phyloP scores from a whole-genome alignment of 2,888 invertebrate species.

The Cerastoderma edule region DNA sequence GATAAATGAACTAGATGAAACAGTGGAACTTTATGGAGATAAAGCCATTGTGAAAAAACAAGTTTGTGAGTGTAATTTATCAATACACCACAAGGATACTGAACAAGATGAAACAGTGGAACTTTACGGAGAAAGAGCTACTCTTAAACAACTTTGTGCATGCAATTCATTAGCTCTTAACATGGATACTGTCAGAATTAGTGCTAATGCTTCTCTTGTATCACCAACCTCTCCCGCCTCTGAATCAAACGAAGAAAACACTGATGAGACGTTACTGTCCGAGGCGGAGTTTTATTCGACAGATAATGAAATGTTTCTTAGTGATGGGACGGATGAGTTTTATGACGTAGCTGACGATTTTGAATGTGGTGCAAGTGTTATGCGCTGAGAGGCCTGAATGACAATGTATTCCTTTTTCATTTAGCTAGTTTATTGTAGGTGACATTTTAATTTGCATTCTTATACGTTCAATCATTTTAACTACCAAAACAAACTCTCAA shows the following conservation, averaged over 20 bases:
- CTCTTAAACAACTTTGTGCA: too few species aligned
- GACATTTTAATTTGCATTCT: not conserved
- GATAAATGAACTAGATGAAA: not conserved
- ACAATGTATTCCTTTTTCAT: not conserved
- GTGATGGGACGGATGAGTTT: slow-evolving; percentile 13
- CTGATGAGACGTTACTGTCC: not conserved
- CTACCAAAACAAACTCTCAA: not conserved
- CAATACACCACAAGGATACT: too few species aligned
- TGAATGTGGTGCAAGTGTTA: not conserved
- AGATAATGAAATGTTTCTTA: slow-evolving; percentile 4
- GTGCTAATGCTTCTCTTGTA: not conserved
- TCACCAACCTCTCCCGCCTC: not conserved
- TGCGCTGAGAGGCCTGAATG: not conserved
- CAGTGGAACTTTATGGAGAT: not conserved
- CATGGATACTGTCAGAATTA: not conserved
- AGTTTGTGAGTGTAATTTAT: too few species aligned
- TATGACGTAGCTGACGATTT: slow-evolving; percentile 1
- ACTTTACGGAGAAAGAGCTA: too few species aligned
- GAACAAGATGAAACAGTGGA: not conserved
- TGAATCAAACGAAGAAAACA: not conserved
- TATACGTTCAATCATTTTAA: not conserved
- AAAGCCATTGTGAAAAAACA: not conserved
- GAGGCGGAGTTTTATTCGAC: not conserved
- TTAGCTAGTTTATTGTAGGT: not conserved
- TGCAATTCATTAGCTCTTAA: not conserved